A percentile compares a stretch with the other conserved stretches of the same genome.
Conservation (phyloP, 1,140 invertebrate species). For the Bicyclus anynana region DNA sequence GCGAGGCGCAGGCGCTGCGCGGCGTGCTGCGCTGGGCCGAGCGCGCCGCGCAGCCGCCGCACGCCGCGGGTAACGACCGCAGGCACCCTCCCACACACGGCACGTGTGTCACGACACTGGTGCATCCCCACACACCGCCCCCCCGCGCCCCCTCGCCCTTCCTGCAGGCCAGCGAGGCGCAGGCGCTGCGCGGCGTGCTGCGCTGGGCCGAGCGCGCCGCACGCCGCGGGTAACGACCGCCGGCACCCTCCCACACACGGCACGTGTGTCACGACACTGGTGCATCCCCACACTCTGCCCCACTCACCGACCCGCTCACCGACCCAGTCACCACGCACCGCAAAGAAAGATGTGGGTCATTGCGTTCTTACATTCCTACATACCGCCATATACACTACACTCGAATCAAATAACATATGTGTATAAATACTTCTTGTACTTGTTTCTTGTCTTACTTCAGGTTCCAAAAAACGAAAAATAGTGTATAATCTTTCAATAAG, state of each 20-base stretch:
- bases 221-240: background rate
- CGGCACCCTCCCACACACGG: background rate
- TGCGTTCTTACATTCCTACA: too few relatives aligned
- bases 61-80: background rate
- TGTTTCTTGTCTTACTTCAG: too few relatives aligned
- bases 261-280: too few relatives aligned
- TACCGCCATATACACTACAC: too few relatives aligned
- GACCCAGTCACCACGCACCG: too few relatives aligned
- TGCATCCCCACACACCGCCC: slow-evolving; percentile 87
- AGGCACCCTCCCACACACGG: background rate
- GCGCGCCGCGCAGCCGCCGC: slow-evolving; percentile 82
- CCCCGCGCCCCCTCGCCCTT: slow-evolving; percentile 92
- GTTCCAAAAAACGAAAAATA: too few relatives aligned
- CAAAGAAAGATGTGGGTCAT: too few relatives aligned
- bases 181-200: slow-evolving; percentile 90
- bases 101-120: too few relatives aligned
- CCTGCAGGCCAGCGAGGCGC: slow-evolving; percentile 93
- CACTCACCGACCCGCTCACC: slow-evolving; percentile 89
- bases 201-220: slow-evolving; percentile 94
- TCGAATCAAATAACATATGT: too few relatives aligned
- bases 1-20: slow-evolving; percentile 91
- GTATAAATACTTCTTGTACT: too few relatives aligned
- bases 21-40: slow-evolving; percentile 95
- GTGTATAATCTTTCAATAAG: too few relatives aligned
- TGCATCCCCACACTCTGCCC: slow-evolving; percentile 87